phyloP scores from a whole-genome alignment of 1,140 invertebrate species.

The Harlomillsia oculata region DNA sequence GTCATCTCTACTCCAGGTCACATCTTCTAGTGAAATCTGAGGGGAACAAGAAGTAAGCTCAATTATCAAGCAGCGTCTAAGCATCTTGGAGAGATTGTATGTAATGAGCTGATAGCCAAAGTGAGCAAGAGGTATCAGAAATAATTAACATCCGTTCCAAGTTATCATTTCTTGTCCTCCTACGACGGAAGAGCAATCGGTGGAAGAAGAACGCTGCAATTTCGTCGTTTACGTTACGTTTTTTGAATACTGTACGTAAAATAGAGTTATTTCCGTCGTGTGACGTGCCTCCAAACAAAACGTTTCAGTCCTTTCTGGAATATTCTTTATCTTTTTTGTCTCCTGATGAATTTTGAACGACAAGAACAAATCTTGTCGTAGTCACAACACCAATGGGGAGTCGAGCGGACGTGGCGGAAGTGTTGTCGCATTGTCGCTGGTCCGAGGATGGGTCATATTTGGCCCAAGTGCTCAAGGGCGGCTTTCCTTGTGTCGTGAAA shows the following conservation, averaged over 20 bases:
- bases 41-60: neutral
- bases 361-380: neutral
- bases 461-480: constrained; percentile 59
- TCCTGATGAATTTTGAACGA: neutral
- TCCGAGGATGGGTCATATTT: constrained; percentile 66
- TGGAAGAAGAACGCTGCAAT: too few species aligned
- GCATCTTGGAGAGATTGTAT: neutral
- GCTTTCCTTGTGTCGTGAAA: constrained; percentile 71
- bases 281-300: neutral
- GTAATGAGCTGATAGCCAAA: neutral
- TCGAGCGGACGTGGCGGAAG: constrained; percentile 35
- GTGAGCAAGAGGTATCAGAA: too few species aligned
- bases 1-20: neutral
- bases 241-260: neutral
- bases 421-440: constrained; percentile 52
- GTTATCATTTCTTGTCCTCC: too few species aligned
- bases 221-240: too few species aligned
- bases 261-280: neutral
- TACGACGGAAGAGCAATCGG: too few species aligned
- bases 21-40: neutral
- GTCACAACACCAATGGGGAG: constrained; percentile 7
- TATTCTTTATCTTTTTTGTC: neutral
- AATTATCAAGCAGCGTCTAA: neutral
- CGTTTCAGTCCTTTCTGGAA: neutral
- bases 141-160: too few species aligned